Evolutionary conservation across 2,113 vertebrate species (phyloP).

Genomic region (Gracilinanus agilis): DNA sequence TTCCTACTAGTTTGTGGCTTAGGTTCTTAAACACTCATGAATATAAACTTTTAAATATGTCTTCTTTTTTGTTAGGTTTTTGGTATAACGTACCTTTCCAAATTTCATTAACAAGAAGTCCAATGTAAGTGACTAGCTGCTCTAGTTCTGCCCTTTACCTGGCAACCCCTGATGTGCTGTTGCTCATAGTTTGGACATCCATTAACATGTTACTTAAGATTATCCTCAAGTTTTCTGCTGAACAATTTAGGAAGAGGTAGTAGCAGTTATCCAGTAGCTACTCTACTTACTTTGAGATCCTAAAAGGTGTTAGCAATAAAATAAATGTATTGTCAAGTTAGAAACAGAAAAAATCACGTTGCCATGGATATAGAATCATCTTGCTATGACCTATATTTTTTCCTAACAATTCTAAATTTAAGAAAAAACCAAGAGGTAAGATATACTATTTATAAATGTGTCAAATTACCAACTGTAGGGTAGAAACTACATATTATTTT

Average conservation of each 20-base stretch:
- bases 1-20: slow-evolving; percentile 13
- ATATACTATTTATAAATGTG: slow-evolving; percentile 40
- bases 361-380: slow-evolving; percentile 71
- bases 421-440: slow-evolving; percentile 40
- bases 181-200: background rate
- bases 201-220: background rate
- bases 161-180: background rate
- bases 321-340: slow-evolving; percentile 64
- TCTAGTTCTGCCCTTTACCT: background rate
- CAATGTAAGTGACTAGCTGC: background rate
- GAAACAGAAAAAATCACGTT: slow-evolving; percentile 63
- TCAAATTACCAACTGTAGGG: slow-evolving; percentile 20
- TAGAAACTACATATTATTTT: slow-evolving; percentile 49
- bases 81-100: background rate
- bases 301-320: slow-evolving; percentile 50
- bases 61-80: background rate
- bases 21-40: background rate
- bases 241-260: background rate
- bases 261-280: slow-evolving; percentile 27
- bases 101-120: background rate
- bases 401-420: slow-evolving; percentile 54
- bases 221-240: slow-evolving; percentile 34
- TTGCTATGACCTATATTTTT: slow-evolving; percentile 61
- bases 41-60: background rate
- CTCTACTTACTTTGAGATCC: background rate